Conservation (phyloP, 2,797 vertebrate species). For the Ptychobarbus kaznakovi region DNA sequence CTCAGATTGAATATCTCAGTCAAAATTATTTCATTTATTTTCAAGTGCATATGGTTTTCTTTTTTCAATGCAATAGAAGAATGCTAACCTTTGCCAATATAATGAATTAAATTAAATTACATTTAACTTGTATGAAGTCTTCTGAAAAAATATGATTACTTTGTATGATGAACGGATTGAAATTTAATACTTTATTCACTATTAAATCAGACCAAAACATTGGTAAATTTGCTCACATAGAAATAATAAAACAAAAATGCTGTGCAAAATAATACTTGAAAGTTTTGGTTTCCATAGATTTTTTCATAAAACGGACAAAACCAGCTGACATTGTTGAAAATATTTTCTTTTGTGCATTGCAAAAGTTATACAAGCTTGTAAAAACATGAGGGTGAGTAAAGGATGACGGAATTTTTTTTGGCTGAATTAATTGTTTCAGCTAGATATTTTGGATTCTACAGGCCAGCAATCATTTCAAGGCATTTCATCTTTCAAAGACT, state of each 20-base stretch:
- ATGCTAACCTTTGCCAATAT: not conserved
- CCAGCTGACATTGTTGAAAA: not conserved
- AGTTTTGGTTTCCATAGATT: not conserved
- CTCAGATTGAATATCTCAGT: too few relatives aligned
- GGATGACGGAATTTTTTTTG: not conserved
- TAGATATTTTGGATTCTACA: conserved; percentile 4
- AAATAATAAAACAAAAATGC: not conserved
- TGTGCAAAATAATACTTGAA: not conserved
- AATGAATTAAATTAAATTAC: not conserved
- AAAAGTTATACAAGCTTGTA: not conserved
- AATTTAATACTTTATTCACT: not conserved
- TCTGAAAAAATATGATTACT: not conserved
- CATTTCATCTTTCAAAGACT: conserved; percentile 6
- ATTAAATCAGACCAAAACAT: not conserved
- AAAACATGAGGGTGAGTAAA: not conserved
- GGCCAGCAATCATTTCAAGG: not conserved
- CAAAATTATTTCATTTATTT: not conserved
- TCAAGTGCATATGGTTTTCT: not conserved
- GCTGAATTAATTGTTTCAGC: not conserved
- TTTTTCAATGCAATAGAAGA: not conserved
- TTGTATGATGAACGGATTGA: not conserved
- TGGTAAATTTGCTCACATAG: not conserved
- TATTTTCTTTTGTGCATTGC: not conserved
- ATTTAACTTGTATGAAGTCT: not conserved
- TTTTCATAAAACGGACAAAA: not conserved